Conservation (phyloP, 2,888 invertebrate genomes). For the Erpobdella octoculata region DNA sequence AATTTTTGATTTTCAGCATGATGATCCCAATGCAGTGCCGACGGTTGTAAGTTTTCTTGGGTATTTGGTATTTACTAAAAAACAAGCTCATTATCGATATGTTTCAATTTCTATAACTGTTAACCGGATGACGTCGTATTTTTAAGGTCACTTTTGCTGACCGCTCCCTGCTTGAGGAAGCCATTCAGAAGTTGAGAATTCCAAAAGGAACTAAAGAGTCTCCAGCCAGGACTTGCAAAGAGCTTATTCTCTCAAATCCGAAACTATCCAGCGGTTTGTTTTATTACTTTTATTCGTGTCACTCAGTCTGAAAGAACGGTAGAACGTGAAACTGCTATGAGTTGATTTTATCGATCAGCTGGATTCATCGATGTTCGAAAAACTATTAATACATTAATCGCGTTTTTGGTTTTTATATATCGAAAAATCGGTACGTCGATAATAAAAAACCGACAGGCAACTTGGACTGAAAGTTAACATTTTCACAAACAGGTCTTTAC, state of each 20-base stretch:
- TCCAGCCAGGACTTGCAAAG: slow-evolving; percentile 78
- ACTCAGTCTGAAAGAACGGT: too few relatives aligned
- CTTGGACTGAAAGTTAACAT: too few relatives aligned
- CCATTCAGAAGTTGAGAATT: slow-evolving; percentile 58
- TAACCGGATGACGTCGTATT: too few relatives aligned
- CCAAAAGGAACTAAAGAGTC: slow-evolving; percentile 73
- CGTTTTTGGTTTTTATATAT: too few relatives aligned
- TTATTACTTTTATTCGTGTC: background rate
- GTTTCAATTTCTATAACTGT: background rate
- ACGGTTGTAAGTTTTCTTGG: background rate
- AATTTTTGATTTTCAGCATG: background rate
- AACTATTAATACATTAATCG: too few relatives aligned
- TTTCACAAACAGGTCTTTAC: slow-evolving; percentile 77
- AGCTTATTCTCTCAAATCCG: slow-evolving; percentile 72
- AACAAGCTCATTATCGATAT: background rate
- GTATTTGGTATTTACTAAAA: background rate
- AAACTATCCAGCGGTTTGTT: slow-evolving; percentile 64
- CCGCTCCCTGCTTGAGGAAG: slow-evolving; percentile 35
- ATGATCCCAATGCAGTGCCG: background rate
- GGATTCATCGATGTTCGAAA: too few relatives aligned
- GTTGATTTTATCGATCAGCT: too few relatives aligned
- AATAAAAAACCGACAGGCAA: too few relatives aligned
- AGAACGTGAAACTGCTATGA: too few relatives aligned
- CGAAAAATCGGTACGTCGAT: too few relatives aligned
- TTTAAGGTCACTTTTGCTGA: slow-evolving; percentile 10